These are phyloP conservation scores for Paraescarpia echinospica DNA, from an alignment of 1,140 invertebrate species.

Conservation along the genomic window DNA sequence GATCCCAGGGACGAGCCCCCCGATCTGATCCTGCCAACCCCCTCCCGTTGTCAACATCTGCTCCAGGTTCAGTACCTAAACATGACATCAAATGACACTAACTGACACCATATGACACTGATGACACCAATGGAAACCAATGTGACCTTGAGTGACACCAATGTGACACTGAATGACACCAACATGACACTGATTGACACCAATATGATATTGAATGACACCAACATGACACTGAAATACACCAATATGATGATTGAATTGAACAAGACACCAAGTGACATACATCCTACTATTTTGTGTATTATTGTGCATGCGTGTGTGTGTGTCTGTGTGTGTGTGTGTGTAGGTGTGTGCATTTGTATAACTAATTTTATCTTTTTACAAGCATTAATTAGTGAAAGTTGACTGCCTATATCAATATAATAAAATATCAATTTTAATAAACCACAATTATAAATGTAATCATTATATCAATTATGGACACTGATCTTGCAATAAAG, in stretches of 20 bases:
- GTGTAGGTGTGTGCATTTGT: neutral
- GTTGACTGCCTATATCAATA: too few species aligned
- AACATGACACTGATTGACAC: too few species aligned
- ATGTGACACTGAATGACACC: neutral
- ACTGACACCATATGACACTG: neutral
- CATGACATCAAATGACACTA: neutral
- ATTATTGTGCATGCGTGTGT: neutral
- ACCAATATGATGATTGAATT: too few species aligned
- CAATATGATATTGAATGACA: too few species aligned
- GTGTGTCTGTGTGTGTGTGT: neutral
- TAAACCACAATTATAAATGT: too few species aligned
- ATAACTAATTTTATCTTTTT: neutral
- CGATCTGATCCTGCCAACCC: constrained; percentile 66
- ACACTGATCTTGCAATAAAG: too few species aligned
- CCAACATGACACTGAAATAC: too few species aligned
- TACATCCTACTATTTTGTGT: neutral
- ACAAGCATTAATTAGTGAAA: too few species aligned
- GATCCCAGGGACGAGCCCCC: constrained; percentile 60
- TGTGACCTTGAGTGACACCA: neutral
- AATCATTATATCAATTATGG: too few species aligned
- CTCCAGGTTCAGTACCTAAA: constrained; percentile 61
- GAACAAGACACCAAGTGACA: neutral
- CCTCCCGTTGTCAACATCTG: constrained; percentile 64
- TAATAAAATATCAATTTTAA: neutral
- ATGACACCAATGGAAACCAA: neutral